Evolutionary conservation across 2,888 invertebrate genomes (phyloP), one percentile per base, ranked within the genome.

Genomic region (Tachystola acroxantha): DNA sequence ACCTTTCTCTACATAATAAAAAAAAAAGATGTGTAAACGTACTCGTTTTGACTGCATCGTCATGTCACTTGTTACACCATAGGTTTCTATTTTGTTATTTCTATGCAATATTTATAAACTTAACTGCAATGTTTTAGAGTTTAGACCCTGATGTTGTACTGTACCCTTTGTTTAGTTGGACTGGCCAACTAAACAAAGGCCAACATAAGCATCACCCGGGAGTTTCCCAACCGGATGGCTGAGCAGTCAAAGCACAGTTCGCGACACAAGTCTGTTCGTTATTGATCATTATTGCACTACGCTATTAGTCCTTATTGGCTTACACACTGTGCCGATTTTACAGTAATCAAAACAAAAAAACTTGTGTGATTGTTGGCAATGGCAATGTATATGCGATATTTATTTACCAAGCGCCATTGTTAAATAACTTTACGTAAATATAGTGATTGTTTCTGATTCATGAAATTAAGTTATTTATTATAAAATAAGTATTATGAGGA

Each of bases 141-240:
- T n/a, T n/a, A n/a, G n/a, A n/a, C n/a, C n/a, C n/a, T n/a, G n/a
- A n/a, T n/a, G n/a, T n/a, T n/a, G n/a, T n/a, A n/a, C n/a, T n/a
- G n/a, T n/a, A n/a, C n/a, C n/a, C n/a, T n/a, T n/a, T n/a, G n/a
- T n/a, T n/a, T n/a, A n/a, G n/a, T n/a, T n/a, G n/a, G n/a, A n/a
- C n/a, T n/a, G n/a, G n/a, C n/a, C n/a, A n/a, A n/a, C n/a, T n/a
- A n/a, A n/a, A n/a, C n/a, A n/a, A n/a, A n/a, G n/a, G n/a, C n/a
- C n/a, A n/a, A n/a, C n/a, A n/a, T n/a, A n/a, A n/a, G n/a, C n/a
- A n/a, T n/a, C n/a, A 19, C 13, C 20, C 25, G 14, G 32, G 37
- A 20, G 32, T 32, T 37, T 32, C 37, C 37, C 37, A 9, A 14
- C 32, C 27, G 32, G 32, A 37, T 37, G 12, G 20, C 32, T 33